A percentile compares a stretch with the other conserved stretches of the same genome.
These are phyloP conservation scores for Echinarachnius parma DNA, from an alignment of 53 echinoderm and acorn worm genomes.

Conservation along the genomic window DNA sequence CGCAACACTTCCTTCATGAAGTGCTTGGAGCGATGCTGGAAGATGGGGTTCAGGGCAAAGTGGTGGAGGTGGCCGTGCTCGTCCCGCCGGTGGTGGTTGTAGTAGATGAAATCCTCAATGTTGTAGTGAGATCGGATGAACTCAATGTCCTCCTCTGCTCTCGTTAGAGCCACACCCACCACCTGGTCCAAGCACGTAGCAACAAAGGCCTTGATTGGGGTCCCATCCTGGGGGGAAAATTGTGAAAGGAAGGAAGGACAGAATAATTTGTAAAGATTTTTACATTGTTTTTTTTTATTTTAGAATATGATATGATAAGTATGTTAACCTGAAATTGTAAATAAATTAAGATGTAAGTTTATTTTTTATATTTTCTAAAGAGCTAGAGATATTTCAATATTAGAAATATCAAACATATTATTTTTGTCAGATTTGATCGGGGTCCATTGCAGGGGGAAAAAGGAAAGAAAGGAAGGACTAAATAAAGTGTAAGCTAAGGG, in stretches of 20 bases:
- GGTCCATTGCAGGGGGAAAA: too few relatives aligned
- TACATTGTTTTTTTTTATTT: too few relatives aligned
- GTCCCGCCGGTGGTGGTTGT: constrained; percentile 95
- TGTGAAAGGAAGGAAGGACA: neutral
- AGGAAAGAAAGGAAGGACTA: too few relatives aligned
- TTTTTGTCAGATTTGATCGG: too few relatives aligned
- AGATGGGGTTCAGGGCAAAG: constrained; percentile 88
- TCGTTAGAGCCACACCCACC: constrained; percentile 86
- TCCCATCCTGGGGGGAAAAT: constrained; percentile 66
- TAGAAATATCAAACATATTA: too few relatives aligned
- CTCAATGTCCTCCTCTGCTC: constrained; percentile 94
- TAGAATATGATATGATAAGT: too few relatives aligned
- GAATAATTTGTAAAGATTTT: too few relatives aligned
- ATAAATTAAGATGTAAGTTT: too few relatives aligned
- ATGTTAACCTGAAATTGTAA: too few relatives aligned
- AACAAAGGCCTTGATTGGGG: constrained; percentile 86
- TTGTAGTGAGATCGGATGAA: constrained; percentile 98
- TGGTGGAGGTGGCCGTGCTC: constrained; percentile 97
- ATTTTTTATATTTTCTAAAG: too few relatives aligned
- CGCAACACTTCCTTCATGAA: constrained; percentile 89
- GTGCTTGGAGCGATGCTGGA: constrained; percentile 87
- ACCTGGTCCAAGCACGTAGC: constrained; percentile 86
- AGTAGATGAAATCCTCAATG: constrained; percentile 98
- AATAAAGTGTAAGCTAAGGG: too few relatives aligned
- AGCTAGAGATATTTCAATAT: too few relatives aligned